Base-by-base conservation (phyloP, 2,888 invertebrate species). In the Leuctra nigra region DNA sequence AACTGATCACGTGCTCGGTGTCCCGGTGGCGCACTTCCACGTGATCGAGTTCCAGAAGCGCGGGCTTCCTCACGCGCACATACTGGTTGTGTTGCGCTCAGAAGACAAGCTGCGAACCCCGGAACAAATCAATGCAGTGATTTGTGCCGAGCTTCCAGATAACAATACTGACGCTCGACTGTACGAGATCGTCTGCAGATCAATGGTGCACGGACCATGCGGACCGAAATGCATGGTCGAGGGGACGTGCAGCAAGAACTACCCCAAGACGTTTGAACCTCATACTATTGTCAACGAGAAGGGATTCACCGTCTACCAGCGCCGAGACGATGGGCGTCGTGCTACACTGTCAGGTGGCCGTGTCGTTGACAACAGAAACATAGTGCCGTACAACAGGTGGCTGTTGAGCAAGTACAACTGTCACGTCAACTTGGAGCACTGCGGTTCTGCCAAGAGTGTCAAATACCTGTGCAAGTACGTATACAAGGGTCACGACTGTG, bases 381-480 rank as follows among this genome's bases (percentile, higher is more conserved):
- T 71, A 6, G 70, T 72, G 7, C 71, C 72, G 0, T 70, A 70
- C 60, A 70, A 68, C 58, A 66, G 67, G 2, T 65, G 61, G 53
- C 55, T 73, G 16, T 56, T 57, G 6, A 52, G 61, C 46, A 68
- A 64, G 53, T 72, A 63, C 62, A 63, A 70, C 54, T 61, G 61
- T 14, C 72, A 73, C 58, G 69, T 72, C 35, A 73, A 73, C 62
- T 66, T 71, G 1, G 70, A 73, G 64, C 59, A 24, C 16, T 50
- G 50, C 50, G 35, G 6, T 23, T 29, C 29, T 2, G 16, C 25
- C 14, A 36, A 36, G 18, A 6, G 22, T n/a, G 59, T 64, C 1
- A 64, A 64, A 52, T 65, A 65, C 54, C 36, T 65, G 2, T 64
- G 58, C 54, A 65, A 65, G 44, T 65, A 64, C 52, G 56, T 63